Conservation (phyloP, 2,888 invertebrate species). For the Monochamus alternatus region DNA sequence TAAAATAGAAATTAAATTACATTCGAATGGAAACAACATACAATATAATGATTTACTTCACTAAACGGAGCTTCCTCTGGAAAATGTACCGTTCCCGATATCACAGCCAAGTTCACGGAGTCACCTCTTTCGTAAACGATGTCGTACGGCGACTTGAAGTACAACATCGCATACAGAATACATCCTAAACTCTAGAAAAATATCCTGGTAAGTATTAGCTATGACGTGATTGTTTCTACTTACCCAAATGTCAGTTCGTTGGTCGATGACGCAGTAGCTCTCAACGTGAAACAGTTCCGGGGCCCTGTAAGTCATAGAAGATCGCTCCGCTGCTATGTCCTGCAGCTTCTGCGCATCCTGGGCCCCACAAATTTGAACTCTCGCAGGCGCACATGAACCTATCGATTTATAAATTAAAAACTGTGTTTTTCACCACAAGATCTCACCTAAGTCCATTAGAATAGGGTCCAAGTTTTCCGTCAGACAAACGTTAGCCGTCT, state of each 20-base stretch:
- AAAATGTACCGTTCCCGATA: slow-evolving; percentile 82
- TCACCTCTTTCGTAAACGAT: slow-evolving; percentile 88
- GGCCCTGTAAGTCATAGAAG: slow-evolving; percentile 90
- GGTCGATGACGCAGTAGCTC: slow-evolving; percentile 85
- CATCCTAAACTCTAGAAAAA: slow-evolving; percentile 85
- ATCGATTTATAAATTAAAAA: slow-evolving; percentile 28
- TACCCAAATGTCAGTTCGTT: slow-evolving; percentile 91
- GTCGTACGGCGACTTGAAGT: slow-evolving; percentile 90
- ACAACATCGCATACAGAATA: slow-evolving; percentile 88
- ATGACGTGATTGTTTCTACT: slow-evolving; percentile 42
- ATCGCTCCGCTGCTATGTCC: slow-evolving; percentile 87
- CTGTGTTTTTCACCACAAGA: neutral
- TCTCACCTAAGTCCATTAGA: slow-evolving; percentile 85
- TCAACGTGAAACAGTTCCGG: slow-evolving; percentile 92
- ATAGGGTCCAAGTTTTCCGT: slow-evolving; percentile 81
- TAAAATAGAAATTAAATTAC: slow-evolving; percentile 61
- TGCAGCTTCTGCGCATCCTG: slow-evolving; percentile 81
- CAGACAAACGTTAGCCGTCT: slow-evolving; percentile 88
- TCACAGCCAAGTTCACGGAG: slow-evolving; percentile 88
- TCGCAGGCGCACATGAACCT: slow-evolving; percentile 80
- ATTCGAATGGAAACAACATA: slow-evolving; percentile 14
- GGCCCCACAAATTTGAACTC: slow-evolving; percentile 78
- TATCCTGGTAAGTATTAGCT: too few relatives aligned
- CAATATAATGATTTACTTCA: slow-evolving; percentile 70
- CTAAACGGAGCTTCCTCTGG: slow-evolving; percentile 80